These are phyloP conservation scores for Sisyra nigra DNA, from an alignment of 2,888 invertebrate species.

Conservation along the genomic window DNA sequence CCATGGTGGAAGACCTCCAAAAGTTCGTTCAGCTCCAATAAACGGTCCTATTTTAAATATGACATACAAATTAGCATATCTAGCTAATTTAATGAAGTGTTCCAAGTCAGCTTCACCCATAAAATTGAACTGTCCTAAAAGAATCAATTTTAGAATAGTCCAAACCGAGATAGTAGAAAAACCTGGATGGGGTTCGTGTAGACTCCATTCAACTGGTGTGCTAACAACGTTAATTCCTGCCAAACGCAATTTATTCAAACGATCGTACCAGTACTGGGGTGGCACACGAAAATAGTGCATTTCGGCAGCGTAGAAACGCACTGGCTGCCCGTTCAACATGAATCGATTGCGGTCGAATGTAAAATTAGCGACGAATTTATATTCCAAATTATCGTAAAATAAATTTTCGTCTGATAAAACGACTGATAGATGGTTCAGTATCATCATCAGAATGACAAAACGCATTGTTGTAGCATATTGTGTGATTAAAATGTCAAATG, in stretches of 20 bases:
- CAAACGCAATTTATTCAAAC: slow-evolving; percentile 1
- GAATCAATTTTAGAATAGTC: not conserved
- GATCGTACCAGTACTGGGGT: not conserved
- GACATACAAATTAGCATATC: slow-evolving; percentile 54
- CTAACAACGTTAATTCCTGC: not conserved
- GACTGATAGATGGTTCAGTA: no score
- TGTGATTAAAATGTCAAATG: no score
- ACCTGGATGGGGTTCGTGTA: slow-evolving; percentile 12
- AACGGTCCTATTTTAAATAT: slow-evolving; percentile 73
- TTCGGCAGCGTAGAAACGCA: not conserved
- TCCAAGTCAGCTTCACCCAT: slow-evolving; percentile 48
- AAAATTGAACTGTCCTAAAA: slow-evolving; percentile 37
- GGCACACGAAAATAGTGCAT: slow-evolving; percentile 5
- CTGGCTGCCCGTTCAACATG: no score
- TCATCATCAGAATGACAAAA: no score
- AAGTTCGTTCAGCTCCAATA: slow-evolving; percentile 73
- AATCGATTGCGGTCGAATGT: no score
- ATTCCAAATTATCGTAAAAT: no score
- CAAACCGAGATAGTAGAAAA: slow-evolving; percentile 1
- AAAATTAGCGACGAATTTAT: no score
- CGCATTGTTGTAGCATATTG: no score
- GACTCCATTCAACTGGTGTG: slow-evolving; percentile 14
- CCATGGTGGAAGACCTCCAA: not conserved
- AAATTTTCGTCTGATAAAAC: no score
- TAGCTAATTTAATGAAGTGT: slow-evolving; percentile 47